These are phyloP conservation scores for Polypterus senegalus DNA, from an alignment of 2,113 vertebrate genomes.

Conservation along the genomic window DNA sequence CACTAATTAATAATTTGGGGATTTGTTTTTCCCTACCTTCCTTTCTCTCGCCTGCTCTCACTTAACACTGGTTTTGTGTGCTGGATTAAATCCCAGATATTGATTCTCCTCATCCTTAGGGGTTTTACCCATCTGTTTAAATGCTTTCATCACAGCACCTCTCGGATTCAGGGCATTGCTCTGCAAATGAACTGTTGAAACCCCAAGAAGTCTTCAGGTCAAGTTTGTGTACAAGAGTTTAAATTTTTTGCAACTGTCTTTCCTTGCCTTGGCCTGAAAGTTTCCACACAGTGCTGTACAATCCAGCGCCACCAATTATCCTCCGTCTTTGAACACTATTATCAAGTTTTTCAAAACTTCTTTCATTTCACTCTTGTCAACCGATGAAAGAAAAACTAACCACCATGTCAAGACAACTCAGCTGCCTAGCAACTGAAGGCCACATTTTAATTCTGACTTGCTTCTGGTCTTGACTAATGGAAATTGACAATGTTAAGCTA, in stretches of 20 bases:
- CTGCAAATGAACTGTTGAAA: slow-evolving; percentile 69
- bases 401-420: slow-evolving; percentile 98
- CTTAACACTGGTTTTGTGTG: slow-evolving; percentile 61
- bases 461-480: slow-evolving; percentile 94
- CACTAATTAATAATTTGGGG: not conserved
- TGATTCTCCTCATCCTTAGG: slow-evolving; percentile 56
- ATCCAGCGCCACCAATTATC: slow-evolving; percentile 93
- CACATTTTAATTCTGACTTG: slow-evolving; percentile 98
- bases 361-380: slow-evolving; percentile 98
- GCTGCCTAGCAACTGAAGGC: slow-evolving; percentile 94
- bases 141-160: slow-evolving; percentile 54
- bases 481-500: slow-evolving; percentile 95
- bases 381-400: slow-evolving; percentile 98
- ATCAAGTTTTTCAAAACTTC: slow-evolving; percentile 98
- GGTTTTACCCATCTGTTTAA: slow-evolving; percentile 66
- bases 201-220: slow-evolving; percentile 76
- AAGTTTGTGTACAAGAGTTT: slow-evolving; percentile 99
- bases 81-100: slow-evolving; percentile 67
- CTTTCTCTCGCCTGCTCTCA: slow-evolving; percentile 31
- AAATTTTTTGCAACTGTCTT: slow-evolving; percentile 85
- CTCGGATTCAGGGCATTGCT: slow-evolving; percentile 61
- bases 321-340: slow-evolving; percentile 91
- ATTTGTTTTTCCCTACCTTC: not conserved
- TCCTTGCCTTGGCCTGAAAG: slow-evolving; percentile 66
- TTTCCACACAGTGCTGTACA: slow-evolving; percentile 91